Percentiles rank a stretch among this genome's conserved stretches.
Evolutionary conservation across 2,797 vertebrate genomes (phyloP).

Genomic region (Manis pentadactyla): DNA sequence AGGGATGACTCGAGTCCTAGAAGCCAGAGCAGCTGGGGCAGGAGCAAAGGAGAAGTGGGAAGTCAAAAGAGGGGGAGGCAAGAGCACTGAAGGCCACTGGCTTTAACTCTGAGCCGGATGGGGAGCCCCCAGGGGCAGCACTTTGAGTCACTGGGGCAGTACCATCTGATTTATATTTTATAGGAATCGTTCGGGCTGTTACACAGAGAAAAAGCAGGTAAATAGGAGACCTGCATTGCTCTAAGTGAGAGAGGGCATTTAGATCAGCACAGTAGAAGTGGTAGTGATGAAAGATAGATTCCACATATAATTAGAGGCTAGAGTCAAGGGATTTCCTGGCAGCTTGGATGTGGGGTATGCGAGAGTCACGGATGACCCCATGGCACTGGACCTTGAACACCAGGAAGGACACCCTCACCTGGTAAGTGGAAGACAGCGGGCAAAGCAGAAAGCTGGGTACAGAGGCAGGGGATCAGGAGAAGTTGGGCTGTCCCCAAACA

Average conservation of each 20-base stretch:
- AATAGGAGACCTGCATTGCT: neutral
- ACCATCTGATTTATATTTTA: neutral
- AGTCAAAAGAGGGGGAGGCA: neutral
- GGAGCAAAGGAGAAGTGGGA: neutral
- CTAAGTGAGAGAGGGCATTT: neutral
- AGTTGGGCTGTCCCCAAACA: neutral
- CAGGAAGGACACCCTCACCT: neutral
- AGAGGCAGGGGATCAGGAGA: neutral
- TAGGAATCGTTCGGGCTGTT: neutral
- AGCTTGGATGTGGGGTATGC: neutral
- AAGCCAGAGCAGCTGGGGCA: neutral
- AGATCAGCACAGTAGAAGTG: neutral
- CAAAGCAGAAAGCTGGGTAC: neutral
- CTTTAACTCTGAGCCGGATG: neutral
- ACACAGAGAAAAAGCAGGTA: neutral
- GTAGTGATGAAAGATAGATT: neutral
- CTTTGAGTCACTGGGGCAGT: neutral
- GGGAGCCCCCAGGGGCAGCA: rapidly evolving
- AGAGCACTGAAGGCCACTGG: neutral
- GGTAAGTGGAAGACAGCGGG: neutral
- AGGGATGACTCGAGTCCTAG: neutral
- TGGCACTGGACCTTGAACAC: neutral
- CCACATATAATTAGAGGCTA: neutral
- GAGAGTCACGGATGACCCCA: neutral
- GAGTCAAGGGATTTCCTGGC: neutral